These are phyloP conservation scores for Sthenelais limicola DNA, from an alignment of 2,888 invertebrate species.

Conservation along the genomic window DNA sequence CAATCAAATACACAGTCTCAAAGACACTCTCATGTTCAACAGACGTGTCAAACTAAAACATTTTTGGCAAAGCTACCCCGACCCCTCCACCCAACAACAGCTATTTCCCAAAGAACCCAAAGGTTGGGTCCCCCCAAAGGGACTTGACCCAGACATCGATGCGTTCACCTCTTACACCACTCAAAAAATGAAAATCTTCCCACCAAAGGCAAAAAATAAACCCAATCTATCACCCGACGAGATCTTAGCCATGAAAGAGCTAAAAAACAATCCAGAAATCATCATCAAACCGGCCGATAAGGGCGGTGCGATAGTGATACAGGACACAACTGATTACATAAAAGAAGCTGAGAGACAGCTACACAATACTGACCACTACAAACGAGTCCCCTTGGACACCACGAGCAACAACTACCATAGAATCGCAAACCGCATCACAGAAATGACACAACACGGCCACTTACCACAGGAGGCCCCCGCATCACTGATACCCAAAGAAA, in stretches of 20 bases:
- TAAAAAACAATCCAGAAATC: background rate
- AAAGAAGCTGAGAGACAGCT: background rate
- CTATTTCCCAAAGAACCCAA: background rate
- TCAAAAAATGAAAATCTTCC: background rate
- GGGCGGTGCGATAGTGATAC: conserved; percentile 10
- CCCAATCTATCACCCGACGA: background rate
- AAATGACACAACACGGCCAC: background rate
- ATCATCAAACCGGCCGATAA: conserved; percentile 7
- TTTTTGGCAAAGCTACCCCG: background rate
- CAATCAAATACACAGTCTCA: background rate
- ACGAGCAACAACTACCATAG: background rate
- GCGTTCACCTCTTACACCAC: background rate
- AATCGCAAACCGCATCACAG: background rate
- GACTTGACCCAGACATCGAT: background rate
- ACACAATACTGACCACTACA: background rate
- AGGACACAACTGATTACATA: background rate
- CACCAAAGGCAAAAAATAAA: background rate
- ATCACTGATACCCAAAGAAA: background rate
- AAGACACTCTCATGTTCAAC: conserved; percentile 11
- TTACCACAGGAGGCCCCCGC: background rate
- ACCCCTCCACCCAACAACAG: too few species aligned
- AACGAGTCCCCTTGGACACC: too few species aligned
- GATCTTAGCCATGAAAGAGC: background rate
- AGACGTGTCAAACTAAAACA: background rate
- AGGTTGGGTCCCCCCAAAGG: background rate